Base-by-base conservation (phyloP, 2,888 invertebrate species). In the Hydrotaea cyrtoneurina region DNA sequence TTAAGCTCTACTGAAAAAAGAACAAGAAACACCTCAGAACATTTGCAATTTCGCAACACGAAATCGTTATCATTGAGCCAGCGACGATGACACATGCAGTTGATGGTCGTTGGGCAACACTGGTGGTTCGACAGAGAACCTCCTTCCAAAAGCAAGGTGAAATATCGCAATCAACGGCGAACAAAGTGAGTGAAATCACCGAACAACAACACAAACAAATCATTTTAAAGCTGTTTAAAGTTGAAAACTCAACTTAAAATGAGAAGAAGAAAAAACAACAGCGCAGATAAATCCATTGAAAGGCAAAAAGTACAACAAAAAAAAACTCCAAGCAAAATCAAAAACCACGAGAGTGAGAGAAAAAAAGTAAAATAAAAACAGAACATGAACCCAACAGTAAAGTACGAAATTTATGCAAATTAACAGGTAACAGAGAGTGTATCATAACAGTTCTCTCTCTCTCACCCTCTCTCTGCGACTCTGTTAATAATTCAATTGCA, bases 81-180 rank as follows among this genome's bases (percentile, higher is more conserved):
- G 31, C 31, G 2, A 4, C 31, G 31, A 31, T 7, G 31, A 31
- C 31, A 4, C 31, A 31, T 2, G 31, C 7, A 31, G 7, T 31
- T 31, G 31, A 31, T 31, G 31, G 31, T 7, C 31, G 7, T 31
- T 7, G 31, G 31, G 31, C 31, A 2, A 31, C 31, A 31, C 31
- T 31, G 31, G n/a, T n/a, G n/a, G n/a, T 31, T 2, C 31, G 31
- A 31, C 31, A 31, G 31, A 2, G 31, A 31, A 31, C 31, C 3
- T 4, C 31, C 31, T 7, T 31, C 31, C 7, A 2, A 31, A 7
- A 71, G 80, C 78, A 80, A 84, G 80, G 80, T 84, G 78, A 81
- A 78, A 75, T 83, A 80, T 78, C 13, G 59, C 36, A 71, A 55
- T 15, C 72, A 57, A 62, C 31, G 15, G 31, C 2, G 39, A 55